Conservation (phyloP, 2,113 vertebrate genomes). For the Sterrhoptilus dennistouni region DNA sequence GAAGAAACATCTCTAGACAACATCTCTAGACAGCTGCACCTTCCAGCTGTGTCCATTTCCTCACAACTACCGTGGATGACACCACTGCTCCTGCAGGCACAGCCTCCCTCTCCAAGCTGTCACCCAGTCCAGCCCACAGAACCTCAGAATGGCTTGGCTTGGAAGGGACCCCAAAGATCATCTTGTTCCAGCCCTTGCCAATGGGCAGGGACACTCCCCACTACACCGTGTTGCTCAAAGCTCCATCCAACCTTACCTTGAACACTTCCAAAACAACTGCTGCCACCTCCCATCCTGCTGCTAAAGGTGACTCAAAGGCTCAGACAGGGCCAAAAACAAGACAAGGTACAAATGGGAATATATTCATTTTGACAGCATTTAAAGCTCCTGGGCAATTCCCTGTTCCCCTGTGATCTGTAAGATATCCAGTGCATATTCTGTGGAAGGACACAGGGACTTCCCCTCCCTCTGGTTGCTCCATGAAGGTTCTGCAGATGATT, state of each 20-base stretch:
- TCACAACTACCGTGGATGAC: not conserved
- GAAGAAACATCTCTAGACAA: not conserved
- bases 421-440: not conserved
- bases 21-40: no score
- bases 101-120: no score
- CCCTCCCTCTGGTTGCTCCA: not conserved
- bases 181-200: not conserved
- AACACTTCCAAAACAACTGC: not conserved
- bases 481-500: not conserved
- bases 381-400: not conserved
- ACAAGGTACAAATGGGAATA: not conserved
- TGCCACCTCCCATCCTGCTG: not conserved
- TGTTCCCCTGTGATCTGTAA: not conserved
- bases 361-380: not conserved
- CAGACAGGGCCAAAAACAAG: not conserved
- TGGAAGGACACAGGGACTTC: not conserved
- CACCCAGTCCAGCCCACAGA: not conserved
- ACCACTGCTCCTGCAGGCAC: accelerated
- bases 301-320: not conserved
- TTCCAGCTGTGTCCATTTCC: not conserved
- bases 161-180: not conserved
- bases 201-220: not conserved
- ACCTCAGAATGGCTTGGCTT: not conserved
- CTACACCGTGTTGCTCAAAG: not conserved
- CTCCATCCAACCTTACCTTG: not conserved